Evolutionary conservation across 2,113 vertebrate species (phyloP), one percentile per base, ranked within the genome.

Genomic region (Cochlearius cochlearius): DNA sequence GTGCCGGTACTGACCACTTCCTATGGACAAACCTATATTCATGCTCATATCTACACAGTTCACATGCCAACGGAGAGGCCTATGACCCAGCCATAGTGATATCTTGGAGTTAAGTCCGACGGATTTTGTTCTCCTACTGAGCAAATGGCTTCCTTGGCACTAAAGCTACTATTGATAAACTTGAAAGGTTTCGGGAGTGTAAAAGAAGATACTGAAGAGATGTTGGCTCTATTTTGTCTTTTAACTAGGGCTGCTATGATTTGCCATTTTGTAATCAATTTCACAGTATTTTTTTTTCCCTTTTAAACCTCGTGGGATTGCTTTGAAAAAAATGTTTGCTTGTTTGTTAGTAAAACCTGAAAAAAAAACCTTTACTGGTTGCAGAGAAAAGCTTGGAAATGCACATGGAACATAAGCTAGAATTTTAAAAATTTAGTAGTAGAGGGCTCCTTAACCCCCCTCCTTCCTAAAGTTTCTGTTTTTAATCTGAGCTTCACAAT

Each of bases 401-500:
- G 2, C 11, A 18, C 3, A 11, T 14, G 47, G 36, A 78, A 63
- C 9, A 29, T 17, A 47, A 67, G 13, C 4, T 12, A 64, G 38
- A 81, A 79, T 50, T 80, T 66, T 0, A 23, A 39, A 90, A 32
- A 59, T 8, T 45, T 63, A 80, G 53, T 17, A 50, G 52, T 38
- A 78, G n/a, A 83, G 23, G 25, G 32, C 13, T 74, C 55, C 56
- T 84, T 67, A 76, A 53, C 2, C 10, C 16, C 5, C 6, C 6
- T 49, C 29, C 38, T 22, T 58, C 26, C 16, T 38, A 12, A 50
- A 62, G 27, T 55, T 90, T 41, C 26, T 45, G 36, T 56, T 86
- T 82, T 83, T 45, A 86, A 95, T 58, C 36, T 21, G 32, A 89
- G 36, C 14, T 39, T 91, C 80, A 75, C 23, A 50, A 68, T 81